phyloP scores from a whole-genome alignment of 1,140 invertebrate species.

The Apolygus lucorum region DNA sequence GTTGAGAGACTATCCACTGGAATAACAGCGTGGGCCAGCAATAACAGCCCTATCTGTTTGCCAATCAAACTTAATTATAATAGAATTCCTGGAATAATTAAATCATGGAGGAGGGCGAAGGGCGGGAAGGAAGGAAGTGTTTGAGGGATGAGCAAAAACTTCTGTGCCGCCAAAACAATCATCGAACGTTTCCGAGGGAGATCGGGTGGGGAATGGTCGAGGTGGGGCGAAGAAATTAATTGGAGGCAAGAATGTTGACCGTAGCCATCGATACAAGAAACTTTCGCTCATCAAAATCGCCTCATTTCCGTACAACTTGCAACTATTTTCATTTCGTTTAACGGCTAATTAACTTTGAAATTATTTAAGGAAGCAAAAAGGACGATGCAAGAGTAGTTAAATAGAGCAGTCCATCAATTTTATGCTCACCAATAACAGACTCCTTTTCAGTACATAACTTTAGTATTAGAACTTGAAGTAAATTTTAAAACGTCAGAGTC shows the following conservation, averaged over 20 bases:
- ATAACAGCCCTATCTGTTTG: conserved; percentile 20
- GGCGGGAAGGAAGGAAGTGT: conserved; percentile 2
- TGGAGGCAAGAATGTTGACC: conserved; percentile 20
- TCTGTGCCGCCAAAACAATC: conserved; percentile 19
- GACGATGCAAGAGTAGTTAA: too few relatives aligned
- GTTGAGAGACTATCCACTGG: conserved; percentile 2
- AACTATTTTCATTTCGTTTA: conserved; percentile 10
- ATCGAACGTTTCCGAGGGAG: neutral
- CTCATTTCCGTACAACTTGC: neutral
- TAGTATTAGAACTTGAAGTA: too few relatives aligned
- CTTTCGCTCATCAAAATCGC: conserved; percentile 7
- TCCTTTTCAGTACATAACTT: too few relatives aligned
- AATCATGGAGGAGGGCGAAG: conserved; percentile 10
- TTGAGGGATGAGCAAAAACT: conserved; percentile 19
- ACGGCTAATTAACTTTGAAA: conserved; percentile 4
- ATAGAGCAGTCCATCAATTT: too few relatives aligned
- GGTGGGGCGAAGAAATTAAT: conserved; percentile 14
- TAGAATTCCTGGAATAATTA: conserved; percentile 22
- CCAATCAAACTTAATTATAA: conserved; percentile 24
- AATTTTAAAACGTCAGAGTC: too few relatives aligned
- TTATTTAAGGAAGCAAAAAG: too few relatives aligned
- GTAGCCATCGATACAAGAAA: neutral
- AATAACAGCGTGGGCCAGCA: conserved; percentile 1
- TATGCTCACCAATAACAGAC: too few relatives aligned
- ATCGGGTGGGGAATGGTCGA: neutral